phyloP scores from a whole-genome alignment of 2,113 vertebrate species.

The Hystrix cristata region DNA sequence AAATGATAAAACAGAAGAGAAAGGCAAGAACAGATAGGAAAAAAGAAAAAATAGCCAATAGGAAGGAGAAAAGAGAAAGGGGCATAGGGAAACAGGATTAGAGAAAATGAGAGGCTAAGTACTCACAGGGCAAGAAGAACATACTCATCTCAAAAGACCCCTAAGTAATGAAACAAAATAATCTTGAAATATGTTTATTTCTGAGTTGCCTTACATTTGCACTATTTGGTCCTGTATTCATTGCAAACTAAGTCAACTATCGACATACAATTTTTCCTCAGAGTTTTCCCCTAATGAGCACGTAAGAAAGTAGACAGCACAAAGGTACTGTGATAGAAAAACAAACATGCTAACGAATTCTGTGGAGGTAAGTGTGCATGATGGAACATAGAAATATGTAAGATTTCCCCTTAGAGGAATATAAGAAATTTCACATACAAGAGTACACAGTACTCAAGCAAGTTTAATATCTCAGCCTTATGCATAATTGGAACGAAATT shows the following conservation, averaged over 20 bases:
- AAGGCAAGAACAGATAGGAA: background rate
- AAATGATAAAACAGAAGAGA: background rate
- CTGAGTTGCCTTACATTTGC: slow-evolving; percentile 31
- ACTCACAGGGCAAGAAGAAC: background rate
- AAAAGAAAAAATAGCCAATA: background rate
- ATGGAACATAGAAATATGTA: background rate
- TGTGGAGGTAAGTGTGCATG: background rate
- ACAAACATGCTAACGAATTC: background rate
- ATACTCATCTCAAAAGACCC: background rate
- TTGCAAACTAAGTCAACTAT: slow-evolving; percentile 26
- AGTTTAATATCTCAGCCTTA: background rate
- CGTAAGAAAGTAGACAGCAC: slow-evolving; percentile 31
- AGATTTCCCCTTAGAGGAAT: background rate
- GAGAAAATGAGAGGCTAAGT: background rate
- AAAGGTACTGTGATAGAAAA: background rate
- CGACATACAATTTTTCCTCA: background rate
- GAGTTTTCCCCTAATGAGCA: background rate
- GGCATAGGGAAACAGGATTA: background rate
- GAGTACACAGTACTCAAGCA: background rate
- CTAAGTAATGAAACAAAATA: background rate
- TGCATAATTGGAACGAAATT: background rate
- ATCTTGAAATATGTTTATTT: slow-evolving; percentile 15
- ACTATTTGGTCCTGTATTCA: slow-evolving; percentile 20
- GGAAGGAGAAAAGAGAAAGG: background rate
- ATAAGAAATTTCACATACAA: slow-evolving; percentile 52